These are phyloP conservation scores for Nematopogon swammerdamellus DNA, from an alignment of 2,888 invertebrate genomes.

Conservation along the genomic window DNA sequence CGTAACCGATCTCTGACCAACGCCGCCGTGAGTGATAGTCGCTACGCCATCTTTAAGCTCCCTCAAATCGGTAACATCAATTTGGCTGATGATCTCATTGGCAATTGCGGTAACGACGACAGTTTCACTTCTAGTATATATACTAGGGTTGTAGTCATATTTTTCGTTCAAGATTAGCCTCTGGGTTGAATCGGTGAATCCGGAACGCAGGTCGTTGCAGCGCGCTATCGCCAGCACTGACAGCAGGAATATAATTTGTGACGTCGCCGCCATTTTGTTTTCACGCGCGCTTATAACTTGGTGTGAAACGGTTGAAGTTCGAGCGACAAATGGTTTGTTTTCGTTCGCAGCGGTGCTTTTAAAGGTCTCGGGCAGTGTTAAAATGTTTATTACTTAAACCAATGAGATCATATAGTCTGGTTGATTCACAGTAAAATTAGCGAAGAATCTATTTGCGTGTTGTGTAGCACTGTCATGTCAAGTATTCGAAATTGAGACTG, in stretches of 20 bases:
- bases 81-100: slow-evolving; percentile 27
- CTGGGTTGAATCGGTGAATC: background rate
- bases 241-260: too few species aligned
- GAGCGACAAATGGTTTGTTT: background rate
- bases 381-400: background rate
- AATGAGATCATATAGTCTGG: background rate
- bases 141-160: background rate
- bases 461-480: too few species aligned
- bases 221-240: background rate
- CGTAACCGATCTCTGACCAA: slow-evolving; percentile 31
- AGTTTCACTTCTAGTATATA: background rate
- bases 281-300: too few species aligned
- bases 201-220: background rate
- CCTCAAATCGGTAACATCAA: slow-evolving; percentile 31
- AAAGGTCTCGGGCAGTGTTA: background rate
- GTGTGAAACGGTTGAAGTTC: too few species aligned
- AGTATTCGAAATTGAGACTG: too few species aligned
- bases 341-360: background rate
- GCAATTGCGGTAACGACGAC: slow-evolving; percentile 20
- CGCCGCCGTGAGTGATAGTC: slow-evolving; percentile 32
- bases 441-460: background rate
- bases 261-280: too few species aligned
- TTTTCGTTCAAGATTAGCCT: background rate
- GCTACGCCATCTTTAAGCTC: slow-evolving; percentile 38
- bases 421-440: background rate